Evolutionary conservation across 2,113 vertebrate genomes (phyloP), one percentile per base, ranked within the genome.

Genomic region (Procavia capensis): DNA sequence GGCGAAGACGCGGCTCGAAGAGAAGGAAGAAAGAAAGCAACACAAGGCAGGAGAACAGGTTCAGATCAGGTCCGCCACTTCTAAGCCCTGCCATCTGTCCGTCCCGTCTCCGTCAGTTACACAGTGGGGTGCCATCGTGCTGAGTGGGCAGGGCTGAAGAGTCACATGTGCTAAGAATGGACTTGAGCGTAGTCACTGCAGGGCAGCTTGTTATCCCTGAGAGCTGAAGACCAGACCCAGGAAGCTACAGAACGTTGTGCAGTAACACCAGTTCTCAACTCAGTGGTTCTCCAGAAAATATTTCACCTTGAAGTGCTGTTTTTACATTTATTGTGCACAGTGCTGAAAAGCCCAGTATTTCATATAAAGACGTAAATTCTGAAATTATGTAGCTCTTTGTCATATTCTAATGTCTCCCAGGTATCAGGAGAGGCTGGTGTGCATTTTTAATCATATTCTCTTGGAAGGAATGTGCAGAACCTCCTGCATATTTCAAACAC

Each of bases 401-500:
- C 88, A 90, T 41, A 74, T 57, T 90, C 72, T 64, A 78, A 78
- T 39, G 17, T 79, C 72, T 95, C 91, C 86, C 61, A 95, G 84
- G 78, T 96, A 70, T 64, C 47, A 19, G 57, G 36, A 87, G 68
- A 95, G 59, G 36, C 90, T 17, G 19, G 34, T 7, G 3, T 64
- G 43, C 39, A 43, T 91, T 96, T 91, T 94, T 81, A 96, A 97
- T 95, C 94, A 79, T 43, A 47, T 16, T 94, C 39, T 83, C 72
- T 93, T 47, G 17, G 63, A 96, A 96, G 75, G 36, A 63, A 86
- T 83, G 86, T 39, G 76, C 43, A 93, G 61, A 79, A 31, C 31
- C 74, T 96, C 81, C 86, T 92, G 82, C 92, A 94, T 98, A 95
- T 92, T 96, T 97, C 88, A 97, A 85, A 90, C 10, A 39, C 0